Evolutionary conservation across 2,797 vertebrate species (phyloP).

Genomic region (Hoplostethus mediterraneus): DNA sequence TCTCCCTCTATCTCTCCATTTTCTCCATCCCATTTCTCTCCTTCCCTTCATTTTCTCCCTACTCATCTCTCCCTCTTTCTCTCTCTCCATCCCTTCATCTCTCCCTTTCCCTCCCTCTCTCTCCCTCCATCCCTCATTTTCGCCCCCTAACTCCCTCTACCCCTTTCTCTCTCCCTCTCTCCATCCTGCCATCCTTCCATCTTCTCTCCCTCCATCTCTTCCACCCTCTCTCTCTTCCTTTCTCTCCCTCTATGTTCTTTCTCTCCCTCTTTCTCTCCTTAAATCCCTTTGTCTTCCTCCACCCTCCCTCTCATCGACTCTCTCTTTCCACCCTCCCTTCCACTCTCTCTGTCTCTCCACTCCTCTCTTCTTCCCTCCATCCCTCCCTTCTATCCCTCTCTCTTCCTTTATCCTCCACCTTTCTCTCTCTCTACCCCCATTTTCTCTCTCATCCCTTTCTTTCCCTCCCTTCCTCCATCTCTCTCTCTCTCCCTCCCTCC

Average conservation of each 20-base stretch:
- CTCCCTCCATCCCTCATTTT: background rate
- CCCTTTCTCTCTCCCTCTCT: background rate
- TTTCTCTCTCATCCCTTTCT: background rate
- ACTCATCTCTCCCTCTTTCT: background rate
- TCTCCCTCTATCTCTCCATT: conserved; percentile 8
- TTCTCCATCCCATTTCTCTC: conserved; percentile 14
- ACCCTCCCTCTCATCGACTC: no score
- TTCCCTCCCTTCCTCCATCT: background rate
- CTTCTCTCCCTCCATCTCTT: background rate
- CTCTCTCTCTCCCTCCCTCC: background rate
- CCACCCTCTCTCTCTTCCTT: background rate
- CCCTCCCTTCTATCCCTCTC: background rate
- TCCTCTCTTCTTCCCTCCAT: background rate
- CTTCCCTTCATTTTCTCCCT: background rate
- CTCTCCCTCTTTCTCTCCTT: conserved; percentile 4
- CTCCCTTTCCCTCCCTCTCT: background rate
- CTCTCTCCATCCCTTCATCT: background rate
- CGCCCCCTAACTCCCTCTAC: background rate
- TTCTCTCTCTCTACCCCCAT: no score
- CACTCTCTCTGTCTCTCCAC: background rate
- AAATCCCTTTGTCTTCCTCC: no score
- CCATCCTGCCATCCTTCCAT: no score
- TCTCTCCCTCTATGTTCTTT: background rate
- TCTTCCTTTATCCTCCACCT: background rate
- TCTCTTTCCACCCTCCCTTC: background rate